Evolutionary conservation across 37 sponge, comb jelly and placozoan species (phyloP).

Genomic region (Oopsacas minuta): DNA sequence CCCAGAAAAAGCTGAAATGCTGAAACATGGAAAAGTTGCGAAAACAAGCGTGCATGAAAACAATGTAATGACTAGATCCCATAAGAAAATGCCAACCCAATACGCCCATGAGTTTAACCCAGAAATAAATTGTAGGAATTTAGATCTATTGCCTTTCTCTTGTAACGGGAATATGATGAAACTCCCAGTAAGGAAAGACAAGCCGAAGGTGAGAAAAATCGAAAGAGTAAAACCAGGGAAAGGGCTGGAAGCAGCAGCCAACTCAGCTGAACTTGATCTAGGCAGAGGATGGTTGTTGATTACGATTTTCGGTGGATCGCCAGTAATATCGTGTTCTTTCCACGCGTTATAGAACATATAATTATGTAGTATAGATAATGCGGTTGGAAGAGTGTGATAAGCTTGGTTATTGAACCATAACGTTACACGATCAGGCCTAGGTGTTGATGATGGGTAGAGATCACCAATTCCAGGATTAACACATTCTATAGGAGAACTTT

Average conservation of each 20-base stretch:
- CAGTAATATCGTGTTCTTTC: slow-evolving; percentile 2
- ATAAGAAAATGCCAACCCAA: slow-evolving; percentile 67
- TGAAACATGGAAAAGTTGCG: slow-evolving; percentile 70
- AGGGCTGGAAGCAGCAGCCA: background rate
- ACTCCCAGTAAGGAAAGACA: slow-evolving; percentile 69
- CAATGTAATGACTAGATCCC: slow-evolving; percentile 73
- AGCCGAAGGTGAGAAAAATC: slow-evolving; percentile 50
- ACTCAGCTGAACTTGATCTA: slow-evolving; percentile 23
- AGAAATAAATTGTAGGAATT: slow-evolving; percentile 89
- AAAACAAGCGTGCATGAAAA: slow-evolving; percentile 39
- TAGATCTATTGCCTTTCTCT: slow-evolving; percentile 76
- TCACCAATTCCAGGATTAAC: background rate
- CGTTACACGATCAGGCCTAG: slow-evolving; percentile 25
- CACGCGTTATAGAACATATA: slow-evolving; percentile 13
- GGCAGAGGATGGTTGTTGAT: slow-evolving; percentile 59
- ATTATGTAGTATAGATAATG: slow-evolving; percentile 49
- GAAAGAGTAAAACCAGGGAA: slow-evolving; percentile 30
- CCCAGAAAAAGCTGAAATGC: slow-evolving; percentile 43
- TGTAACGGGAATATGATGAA: slow-evolving; percentile 75
- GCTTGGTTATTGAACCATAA: slow-evolving; percentile 68
- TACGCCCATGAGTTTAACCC: slow-evolving; percentile 59
- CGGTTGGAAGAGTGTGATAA: slow-evolving; percentile 50
- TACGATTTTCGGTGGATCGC: slow-evolving; percentile 9
- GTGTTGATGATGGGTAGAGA: background rate
- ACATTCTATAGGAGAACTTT: background rate